phyloP scores from a whole-genome alignment of 2,888 invertebrate genomes.

The Tridacna gigas region DNA sequence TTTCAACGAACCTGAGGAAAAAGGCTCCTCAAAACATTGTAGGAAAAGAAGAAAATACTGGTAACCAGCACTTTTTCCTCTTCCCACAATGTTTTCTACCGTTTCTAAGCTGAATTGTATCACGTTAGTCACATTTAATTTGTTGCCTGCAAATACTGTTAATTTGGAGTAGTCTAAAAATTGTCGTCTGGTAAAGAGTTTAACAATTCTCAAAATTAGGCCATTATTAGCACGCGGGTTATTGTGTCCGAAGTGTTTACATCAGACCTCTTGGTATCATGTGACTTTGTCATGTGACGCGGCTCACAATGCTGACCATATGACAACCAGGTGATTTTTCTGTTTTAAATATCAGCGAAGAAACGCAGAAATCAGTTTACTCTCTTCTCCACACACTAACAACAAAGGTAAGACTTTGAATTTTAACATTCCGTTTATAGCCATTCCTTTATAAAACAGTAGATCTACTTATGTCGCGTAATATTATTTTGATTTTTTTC shows the following conservation, averaged over 20 bases:
- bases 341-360: not conserved
- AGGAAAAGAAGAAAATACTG: not conserved
- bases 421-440: not conserved
- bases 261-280: not conserved
- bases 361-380: not conserved
- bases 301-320: constrained; percentile 7
- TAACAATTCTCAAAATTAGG: too few species aligned
- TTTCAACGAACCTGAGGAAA: too few species aligned
- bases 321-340: constrained; percentile 11
- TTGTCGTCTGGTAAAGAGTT: not conserved
- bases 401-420: not conserved
- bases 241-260: not conserved
- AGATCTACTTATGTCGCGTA: not conserved
- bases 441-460: not conserved
- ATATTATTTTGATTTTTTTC: not conserved
- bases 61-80: not conserved
- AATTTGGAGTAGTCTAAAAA: too few species aligned
- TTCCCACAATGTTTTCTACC: not conserved
- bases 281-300: constrained; percentile 9
- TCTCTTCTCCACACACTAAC: not conserved
- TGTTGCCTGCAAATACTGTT: not conserved
- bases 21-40: too few species aligned
- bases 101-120: not conserved
- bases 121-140: not conserved
- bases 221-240: too few species aligned